Evolutionary conservation across 2,113 vertebrate species (phyloP).

Genomic region (Macrotis lagotis): DNA sequence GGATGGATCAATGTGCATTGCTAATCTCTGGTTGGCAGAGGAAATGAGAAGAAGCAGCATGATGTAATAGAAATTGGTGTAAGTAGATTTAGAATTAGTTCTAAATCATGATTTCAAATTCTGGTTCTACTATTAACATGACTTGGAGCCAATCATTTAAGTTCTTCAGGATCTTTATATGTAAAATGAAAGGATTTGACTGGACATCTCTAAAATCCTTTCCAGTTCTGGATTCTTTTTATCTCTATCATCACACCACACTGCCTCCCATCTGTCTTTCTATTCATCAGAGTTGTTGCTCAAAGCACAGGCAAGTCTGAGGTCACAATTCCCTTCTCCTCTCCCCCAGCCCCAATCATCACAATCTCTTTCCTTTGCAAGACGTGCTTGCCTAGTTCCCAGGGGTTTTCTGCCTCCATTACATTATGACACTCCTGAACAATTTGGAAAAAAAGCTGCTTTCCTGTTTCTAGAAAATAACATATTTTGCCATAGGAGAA

Average conservation of each 20-base stretch:
- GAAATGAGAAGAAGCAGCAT: background rate
- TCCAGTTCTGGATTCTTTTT: background rate
- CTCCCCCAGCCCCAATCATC: background rate
- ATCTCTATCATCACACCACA: background rate
- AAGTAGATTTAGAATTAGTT: background rate
- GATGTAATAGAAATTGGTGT: background rate
- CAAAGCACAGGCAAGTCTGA: background rate
- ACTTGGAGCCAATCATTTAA: background rate
- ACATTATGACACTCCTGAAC: background rate
- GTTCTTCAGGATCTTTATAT: background rate
- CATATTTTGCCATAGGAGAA: background rate
- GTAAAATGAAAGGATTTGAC: background rate
- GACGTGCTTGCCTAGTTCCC: background rate
- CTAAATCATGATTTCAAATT: background rate
- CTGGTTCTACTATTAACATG: background rate
- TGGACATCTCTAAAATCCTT: background rate
- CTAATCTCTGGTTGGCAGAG: background rate
- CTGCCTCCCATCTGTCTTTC: background rate
- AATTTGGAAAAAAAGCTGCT: background rate
- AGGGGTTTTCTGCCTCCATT: background rate
- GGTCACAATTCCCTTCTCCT: background rate
- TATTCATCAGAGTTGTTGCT: background rate
- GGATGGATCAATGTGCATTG: background rate
- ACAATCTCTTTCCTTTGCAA: background rate
- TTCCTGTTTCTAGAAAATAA: background rate